These are phyloP conservation scores for Tetraodon nigroviridis DNA, from an alignment of 2,113 vertebrate genomes.

Conservation along the genomic window DNA sequence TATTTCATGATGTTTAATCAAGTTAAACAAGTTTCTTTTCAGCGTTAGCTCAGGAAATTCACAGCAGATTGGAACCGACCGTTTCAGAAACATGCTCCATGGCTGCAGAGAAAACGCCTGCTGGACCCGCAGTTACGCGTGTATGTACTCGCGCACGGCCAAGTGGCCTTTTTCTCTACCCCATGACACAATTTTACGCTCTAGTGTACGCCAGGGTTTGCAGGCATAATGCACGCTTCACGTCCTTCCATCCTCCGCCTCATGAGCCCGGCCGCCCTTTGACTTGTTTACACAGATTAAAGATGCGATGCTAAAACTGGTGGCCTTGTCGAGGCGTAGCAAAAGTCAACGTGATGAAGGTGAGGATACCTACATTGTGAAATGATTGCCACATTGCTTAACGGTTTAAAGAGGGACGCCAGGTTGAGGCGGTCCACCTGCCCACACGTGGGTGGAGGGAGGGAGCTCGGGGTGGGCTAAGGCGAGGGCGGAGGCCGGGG, in stretches of 20 bases:
- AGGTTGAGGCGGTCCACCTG: constrained; percentile 45
- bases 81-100: constrained; percentile 39
- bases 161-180: constrained; percentile 36
- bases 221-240: constrained; percentile 22
- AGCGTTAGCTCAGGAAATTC: constrained; percentile 40
- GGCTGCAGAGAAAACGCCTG: constrained; percentile 34
- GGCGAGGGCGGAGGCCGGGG: constrained; percentile 24
- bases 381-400: constrained; percentile 50
- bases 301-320: constrained; percentile 59
- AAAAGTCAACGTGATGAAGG: constrained; percentile 67
- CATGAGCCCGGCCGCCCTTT: constrained; percentile 55
- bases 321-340: constrained; percentile 40
- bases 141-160: background rate
- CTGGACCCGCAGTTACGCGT: constrained; percentile 5
- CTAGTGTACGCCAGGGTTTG: constrained; percentile 47
- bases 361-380: constrained; percentile 57
- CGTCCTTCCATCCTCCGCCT: constrained; percentile 32
- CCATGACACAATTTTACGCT: constrained; percentile 54
- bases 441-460: constrained; percentile 33
- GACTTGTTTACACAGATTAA: constrained; percentile 69
- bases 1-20: constrained; percentile 9
- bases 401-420: constrained; percentile 34
- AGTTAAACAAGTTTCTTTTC: constrained; percentile 11
- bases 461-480: constrained; percentile 46
- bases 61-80: constrained; percentile 68